phyloP scores from a whole-genome alignment of 2,113 vertebrate species.

The Rhagologus leucostigma region DNA sequence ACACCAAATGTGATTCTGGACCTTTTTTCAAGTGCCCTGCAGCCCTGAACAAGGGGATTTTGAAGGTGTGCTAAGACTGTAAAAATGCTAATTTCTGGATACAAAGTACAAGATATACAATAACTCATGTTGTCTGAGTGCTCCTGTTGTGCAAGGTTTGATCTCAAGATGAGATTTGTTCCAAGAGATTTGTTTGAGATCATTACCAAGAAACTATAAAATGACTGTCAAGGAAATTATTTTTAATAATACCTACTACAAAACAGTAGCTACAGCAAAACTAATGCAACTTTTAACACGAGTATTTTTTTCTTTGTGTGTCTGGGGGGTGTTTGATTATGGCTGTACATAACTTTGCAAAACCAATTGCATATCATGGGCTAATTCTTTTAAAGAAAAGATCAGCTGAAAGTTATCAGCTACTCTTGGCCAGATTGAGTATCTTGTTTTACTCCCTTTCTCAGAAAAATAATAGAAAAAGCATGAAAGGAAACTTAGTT shows the following conservation, averaged over 20 bases:
- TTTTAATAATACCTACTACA: neutral
- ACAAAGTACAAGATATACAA: neutral
- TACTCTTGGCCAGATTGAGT: neutral
- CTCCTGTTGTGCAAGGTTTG: neutral
- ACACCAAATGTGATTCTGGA: neutral
- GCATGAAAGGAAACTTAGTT: neutral
- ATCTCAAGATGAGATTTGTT: neutral
- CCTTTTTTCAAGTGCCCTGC: neutral
- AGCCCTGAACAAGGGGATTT: neutral
- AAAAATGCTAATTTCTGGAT: neutral
- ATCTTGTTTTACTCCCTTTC: neutral
- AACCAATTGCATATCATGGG: neutral
- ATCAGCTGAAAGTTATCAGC: neutral
- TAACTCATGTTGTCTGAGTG: neutral
- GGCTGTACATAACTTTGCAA: neutral
- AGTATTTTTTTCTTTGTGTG: neutral
- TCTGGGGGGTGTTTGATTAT: neutral
- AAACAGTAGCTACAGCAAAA: neutral
- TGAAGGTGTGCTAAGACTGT: neutral
- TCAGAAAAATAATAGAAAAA: neutral
- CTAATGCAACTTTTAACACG: neutral
- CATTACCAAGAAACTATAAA: neutral
- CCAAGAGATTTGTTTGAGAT: neutral
- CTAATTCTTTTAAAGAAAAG: neutral
- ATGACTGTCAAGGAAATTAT: neutral